Conservation (phyloP, 1,140 invertebrate species). For the Nasonia vitripennis region DNA sequence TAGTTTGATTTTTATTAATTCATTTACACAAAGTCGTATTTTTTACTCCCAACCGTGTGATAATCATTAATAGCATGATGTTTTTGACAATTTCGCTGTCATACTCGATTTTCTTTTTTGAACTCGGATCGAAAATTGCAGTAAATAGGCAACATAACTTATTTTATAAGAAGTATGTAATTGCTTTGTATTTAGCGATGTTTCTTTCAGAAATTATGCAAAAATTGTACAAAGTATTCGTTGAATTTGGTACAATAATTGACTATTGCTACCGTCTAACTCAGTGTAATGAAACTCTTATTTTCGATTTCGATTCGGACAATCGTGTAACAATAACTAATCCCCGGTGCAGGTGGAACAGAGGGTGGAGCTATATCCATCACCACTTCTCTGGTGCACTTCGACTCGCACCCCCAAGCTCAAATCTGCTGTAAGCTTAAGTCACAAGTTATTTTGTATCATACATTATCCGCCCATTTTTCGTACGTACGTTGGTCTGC, state of each 20-base stretch:
- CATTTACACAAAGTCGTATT: neutral
- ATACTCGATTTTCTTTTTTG: neutral
- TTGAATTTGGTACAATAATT: neutral
- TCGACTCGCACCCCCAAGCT: conserved; percentile 69
- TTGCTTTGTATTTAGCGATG: too few species aligned
- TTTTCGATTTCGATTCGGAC: conserved; percentile 59
- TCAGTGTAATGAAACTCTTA: conserved; percentile 7
- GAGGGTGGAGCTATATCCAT: conserved; percentile 68
- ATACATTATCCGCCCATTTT: neutral
- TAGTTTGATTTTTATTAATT: neutral
- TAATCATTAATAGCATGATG: conserved; percentile 18
- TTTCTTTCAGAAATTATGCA: too few species aligned
- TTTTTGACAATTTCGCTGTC: neutral
- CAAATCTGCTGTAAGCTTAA: conserved; percentile 72
- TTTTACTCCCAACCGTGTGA: neutral
- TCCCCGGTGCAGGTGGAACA: conserved; percentile 72
- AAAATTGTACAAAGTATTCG: neutral
- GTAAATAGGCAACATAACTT: neutral
- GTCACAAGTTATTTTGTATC: conserved; percentile 56
- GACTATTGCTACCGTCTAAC: neutral
- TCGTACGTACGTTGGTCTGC: neutral
- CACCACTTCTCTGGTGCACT: conserved; percentile 70
- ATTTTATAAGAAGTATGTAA: neutral
- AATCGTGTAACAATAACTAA: conserved; percentile 72
- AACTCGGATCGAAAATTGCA: neutral